These are phyloP conservation scores for Podotricha telesiphe DNA, from an alignment of 2,888 invertebrate genomes.

Conservation along the genomic window DNA sequence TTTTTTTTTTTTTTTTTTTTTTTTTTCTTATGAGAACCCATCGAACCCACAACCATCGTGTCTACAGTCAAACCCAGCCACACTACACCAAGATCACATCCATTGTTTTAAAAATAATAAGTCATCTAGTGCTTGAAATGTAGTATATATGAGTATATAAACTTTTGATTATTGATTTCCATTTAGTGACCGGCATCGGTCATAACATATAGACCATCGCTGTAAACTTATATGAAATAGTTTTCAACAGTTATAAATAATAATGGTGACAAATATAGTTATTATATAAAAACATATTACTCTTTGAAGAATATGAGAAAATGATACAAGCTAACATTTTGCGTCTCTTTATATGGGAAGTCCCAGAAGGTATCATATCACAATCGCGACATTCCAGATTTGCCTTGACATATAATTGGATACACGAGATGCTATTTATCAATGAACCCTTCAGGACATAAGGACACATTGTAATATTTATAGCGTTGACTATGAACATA, in stretches of 20 bases:
- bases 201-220: no score
- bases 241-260: background rate
- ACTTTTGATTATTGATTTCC: no score
- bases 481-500: background rate
- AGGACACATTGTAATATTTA: slow-evolving; percentile 36
- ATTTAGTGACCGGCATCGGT: no score
- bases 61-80: no score
- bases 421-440: slow-evolving; percentile 65
- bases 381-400: slow-evolving; percentile 57
- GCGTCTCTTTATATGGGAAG: slow-evolving; percentile 48
- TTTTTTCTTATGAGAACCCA: no score
- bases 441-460: slow-evolving; percentile 47
- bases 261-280: background rate
- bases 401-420: slow-evolving; percentile 72
- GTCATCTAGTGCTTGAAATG: no score
- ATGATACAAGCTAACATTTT: slow-evolving; percentile 50
- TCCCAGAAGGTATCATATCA: slow-evolving; percentile 57
- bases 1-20: no score
- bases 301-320: slow-evolving; percentile 31
- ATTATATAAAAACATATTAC: slow-evolving; percentile 7
- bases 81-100: no score
- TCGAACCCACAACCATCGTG: no score
- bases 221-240: no score
- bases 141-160: no score
- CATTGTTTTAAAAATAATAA: no score